phyloP scores from a whole-genome alignment of 2,113 vertebrate species.

The Polyodon spathula region DNA sequence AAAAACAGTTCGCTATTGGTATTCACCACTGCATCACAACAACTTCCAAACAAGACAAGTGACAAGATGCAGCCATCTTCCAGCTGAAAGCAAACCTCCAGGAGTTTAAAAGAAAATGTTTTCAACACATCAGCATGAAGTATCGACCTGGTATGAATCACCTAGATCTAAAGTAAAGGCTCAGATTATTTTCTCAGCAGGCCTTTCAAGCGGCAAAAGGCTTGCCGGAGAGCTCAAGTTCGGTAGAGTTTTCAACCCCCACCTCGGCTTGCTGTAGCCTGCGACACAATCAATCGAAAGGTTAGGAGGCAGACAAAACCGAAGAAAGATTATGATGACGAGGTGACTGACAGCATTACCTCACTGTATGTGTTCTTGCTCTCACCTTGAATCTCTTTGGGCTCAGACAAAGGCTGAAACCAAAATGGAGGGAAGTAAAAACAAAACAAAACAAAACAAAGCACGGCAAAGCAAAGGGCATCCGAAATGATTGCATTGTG shows the following conservation, averaged over 20 bases:
- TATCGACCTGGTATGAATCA: slow-evolving; percentile 73
- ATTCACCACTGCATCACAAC: no score
- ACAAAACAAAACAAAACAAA: no score
- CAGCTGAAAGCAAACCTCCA: slow-evolving; percentile 52
- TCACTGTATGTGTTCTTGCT: slow-evolving; percentile 52
- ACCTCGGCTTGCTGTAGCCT: slow-evolving; percentile 54
- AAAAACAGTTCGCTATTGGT: no score
- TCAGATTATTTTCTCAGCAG: slow-evolving; percentile 84
- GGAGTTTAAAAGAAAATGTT: slow-evolving; percentile 68
- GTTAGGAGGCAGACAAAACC: slow-evolving; percentile 53
- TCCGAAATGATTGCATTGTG: background rate
- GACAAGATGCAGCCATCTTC: no score
- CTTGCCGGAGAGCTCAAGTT: slow-evolving; percentile 40
- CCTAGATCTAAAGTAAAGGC: slow-evolving; percentile 78
- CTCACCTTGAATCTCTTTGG: slow-evolving; percentile 55
- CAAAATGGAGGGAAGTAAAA: slow-evolving; percentile 4
- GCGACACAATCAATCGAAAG: slow-evolving; percentile 67
- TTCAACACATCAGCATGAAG: slow-evolving; percentile 72
- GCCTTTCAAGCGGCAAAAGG: slow-evolving; percentile 54
- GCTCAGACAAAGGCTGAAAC: slow-evolving; percentile 30
- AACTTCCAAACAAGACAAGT: no score
- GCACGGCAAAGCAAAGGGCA: background rate
- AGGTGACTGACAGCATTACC: slow-evolving; percentile 55
- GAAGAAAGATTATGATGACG: slow-evolving; percentile 66
- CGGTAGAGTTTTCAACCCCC: slow-evolving; percentile 68